Base-by-base conservation (phyloP, 2,113 vertebrate species). In the Sterna hirundo region DNA sequence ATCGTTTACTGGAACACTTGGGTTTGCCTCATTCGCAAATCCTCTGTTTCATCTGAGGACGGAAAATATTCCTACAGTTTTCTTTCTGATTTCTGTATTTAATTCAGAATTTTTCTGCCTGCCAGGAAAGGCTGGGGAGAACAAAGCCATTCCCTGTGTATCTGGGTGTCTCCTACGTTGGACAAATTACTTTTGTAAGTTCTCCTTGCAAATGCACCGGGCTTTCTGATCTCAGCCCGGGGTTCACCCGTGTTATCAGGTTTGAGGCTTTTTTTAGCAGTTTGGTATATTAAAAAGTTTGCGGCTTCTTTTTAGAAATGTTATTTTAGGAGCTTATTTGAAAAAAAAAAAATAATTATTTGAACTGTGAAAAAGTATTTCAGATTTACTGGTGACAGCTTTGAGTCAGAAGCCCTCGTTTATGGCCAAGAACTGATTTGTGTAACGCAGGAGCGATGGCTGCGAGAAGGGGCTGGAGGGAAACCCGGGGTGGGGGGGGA, bases 321-420 rank as follows among this genome's bases (percentile, higher is more conserved):
- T 55, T 83, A 47, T 36, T 81, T 80, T 62, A 80, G 40, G 36
- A 52, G 19, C 19, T 77, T 76, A 30, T 93, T 77, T 81, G 49
- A 46, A 82, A 93, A 71, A 44, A 44, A 75, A 76, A 32, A 34
- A 40, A 65, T 66, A 18, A 10, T 6, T 38, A 8, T 68, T 40
- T 54, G 58, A 94, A 91, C 83, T 86, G 80, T 91, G 80, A 86
- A 82, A 78, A 94, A 58, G 16, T 46, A n/a, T 83, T 71, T 79
- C 1, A 7, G 20, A 52, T 77, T 54, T 75, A 47, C 61, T 61
- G n/a, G 23, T 77, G 44, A 38, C 34, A 60, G 46, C 47, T 60
- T 74, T 34, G 62, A 80, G 83, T 18, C 25, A 21, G 57, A 83
- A 86, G 51, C 70, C 42, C 32, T 74, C 32, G 27, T 42, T 1